A percentile compares a stretch with the other conserved stretches of the same genome.
Conservation (phyloP, 2,888 invertebrate genomes). For the Ophion obscuratus region DNA sequence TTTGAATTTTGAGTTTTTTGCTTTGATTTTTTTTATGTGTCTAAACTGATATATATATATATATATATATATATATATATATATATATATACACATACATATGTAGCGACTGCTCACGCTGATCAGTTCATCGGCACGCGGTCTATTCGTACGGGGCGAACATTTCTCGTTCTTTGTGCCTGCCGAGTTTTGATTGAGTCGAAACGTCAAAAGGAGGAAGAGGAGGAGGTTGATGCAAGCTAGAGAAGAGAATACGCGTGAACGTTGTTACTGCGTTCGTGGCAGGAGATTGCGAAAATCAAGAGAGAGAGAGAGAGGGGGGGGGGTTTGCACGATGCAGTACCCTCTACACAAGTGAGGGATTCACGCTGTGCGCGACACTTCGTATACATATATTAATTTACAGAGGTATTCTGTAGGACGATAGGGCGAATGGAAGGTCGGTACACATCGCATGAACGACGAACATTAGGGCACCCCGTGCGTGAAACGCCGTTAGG, state of each 20-base stretch:
- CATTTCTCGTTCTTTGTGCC: slow-evolving; percentile 70
- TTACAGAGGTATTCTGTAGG: slow-evolving; percentile 33
- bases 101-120: neutral
- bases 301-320: neutral
- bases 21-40: neutral
- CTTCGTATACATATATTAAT: slow-evolving; percentile 5
- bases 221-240: slow-evolving; percentile 7
- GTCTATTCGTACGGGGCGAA: slow-evolving; percentile 43
- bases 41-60: neutral
- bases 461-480: slow-evolving; percentile 69
- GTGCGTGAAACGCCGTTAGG: slow-evolving; percentile 66
- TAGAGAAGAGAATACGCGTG: slow-evolving; percentile 28
- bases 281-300: slow-evolving; percentile 37
- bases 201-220: slow-evolving; percentile 29
- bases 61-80: neutral
- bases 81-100: too few species aligned
- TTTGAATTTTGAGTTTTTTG: too few species aligned
- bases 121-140: neutral
- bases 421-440: slow-evolving; percentile 56
- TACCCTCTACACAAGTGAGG: neutral
- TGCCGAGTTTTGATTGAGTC: slow-evolving; percentile 78
- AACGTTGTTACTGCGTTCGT: slow-evolving; percentile 28
- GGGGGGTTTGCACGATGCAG: slow-evolving; percentile 22
- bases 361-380: neutral
- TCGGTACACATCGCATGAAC: slow-evolving; percentile 69